Conservation (phyloP, 2,888 invertebrate species). For the Hoplodrina ambigua region DNA sequence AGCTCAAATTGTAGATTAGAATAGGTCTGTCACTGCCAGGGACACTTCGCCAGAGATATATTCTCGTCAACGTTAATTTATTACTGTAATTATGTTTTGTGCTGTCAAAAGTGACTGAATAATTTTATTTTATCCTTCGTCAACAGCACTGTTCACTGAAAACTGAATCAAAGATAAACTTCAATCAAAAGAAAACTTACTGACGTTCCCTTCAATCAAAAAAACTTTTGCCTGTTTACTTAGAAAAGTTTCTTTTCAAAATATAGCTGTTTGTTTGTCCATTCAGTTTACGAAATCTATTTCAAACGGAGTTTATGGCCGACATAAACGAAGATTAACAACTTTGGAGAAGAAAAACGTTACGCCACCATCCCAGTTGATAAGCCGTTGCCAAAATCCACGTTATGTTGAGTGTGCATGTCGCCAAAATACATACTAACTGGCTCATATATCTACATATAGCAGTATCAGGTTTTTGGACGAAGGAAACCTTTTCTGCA, state of each 20-base stretch:
- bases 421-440: slow-evolving; percentile 43
- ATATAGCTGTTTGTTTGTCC: slow-evolving; percentile 53
- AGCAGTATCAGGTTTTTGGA: background rate
- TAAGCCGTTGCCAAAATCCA: slow-evolving; percentile 57
- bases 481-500: slow-evolving; percentile 4
- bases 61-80: slow-evolving; percentile 28
- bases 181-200: slow-evolving; percentile 19
- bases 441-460: slow-evolving; percentile 24
- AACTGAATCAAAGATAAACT: slow-evolving; percentile 20
- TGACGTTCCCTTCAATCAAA: slow-evolving; percentile 26
- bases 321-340: slow-evolving; percentile 60
- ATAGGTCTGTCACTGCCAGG: slow-evolving; percentile 1
- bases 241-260: slow-evolving; percentile 30
- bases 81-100: background rate
- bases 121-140: background rate
- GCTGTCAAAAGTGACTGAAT: slow-evolving; percentile 11
- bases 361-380: slow-evolving; percentile 48
- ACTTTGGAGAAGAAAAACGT: slow-evolving; percentile 59
- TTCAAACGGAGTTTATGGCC: slow-evolving; percentile 53
- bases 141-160: slow-evolving; percentile 12
- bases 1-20: background rate
- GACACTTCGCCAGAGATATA: background rate
- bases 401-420: slow-evolving; percentile 55
- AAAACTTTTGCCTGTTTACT: slow-evolving; percentile 32
- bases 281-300: slow-evolving; percentile 48